Evolutionary conservation across 2,797 vertebrate species (phyloP), one percentile per base, ranked within the genome.

Genomic region (Heliangelus exortis): DNA sequence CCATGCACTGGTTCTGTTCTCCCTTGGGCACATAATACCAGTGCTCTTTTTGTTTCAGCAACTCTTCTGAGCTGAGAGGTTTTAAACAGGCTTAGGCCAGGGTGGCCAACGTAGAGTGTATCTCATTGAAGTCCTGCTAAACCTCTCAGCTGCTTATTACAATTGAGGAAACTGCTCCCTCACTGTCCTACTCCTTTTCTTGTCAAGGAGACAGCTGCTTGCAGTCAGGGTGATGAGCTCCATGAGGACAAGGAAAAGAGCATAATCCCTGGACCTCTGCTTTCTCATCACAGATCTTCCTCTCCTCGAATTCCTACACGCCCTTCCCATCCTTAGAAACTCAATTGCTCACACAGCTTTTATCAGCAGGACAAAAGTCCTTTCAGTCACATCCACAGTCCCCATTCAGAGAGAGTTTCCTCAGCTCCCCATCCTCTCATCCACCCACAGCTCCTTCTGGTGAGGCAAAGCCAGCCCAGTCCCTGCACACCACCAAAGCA

Each of bases 391-490:
- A 58, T 7, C 33, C 51, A 21, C 0, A 0, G 33, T 36, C 14
- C n/a, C 39, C 13, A 14, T 1, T 12, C 26, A 69, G 67, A 18
- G 53, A 79, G 11, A 4, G 1, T 50, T 45, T 59, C 41, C 45
- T 62, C n/a, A 62, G 41, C 55, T 57, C 53, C 29, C 28, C 25
- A 21, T 28, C 34, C 57, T 59, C 47, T 39, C 36, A 6, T 9
- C 62, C 1, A 4, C 11, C 5, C 58, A 51, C n/a, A 47, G 53
- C 19, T 75, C 48, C 65, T 15, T 17, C 20, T 11, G 15, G 18
- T 1, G 1, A n/a, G 23, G 34, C 29, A 10, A 41, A 29, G 9
- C 31, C 31, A 48, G 5, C 39, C n/a, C n/a, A 57, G 5, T 1
- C 11, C 47, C 39, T 39, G 12, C 1, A 0, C 9, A 12, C n/a